A percentile compares a stretch with the other conserved stretches of the same genome.
Conservation (phyloP, 2,113 vertebrate species). For the Micronycteris hirsuta region DNA sequence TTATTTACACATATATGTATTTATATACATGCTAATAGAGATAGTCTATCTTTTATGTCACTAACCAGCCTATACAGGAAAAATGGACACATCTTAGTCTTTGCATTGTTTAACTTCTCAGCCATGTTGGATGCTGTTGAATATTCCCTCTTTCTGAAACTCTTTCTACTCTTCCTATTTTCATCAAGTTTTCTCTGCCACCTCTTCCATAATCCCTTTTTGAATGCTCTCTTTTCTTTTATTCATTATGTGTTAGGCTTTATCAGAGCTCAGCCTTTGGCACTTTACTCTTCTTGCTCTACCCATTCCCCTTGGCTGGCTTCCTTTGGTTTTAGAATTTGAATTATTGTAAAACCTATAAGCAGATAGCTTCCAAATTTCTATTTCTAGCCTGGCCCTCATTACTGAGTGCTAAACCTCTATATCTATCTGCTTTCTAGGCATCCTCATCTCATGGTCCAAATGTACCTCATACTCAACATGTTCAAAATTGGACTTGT, state of each 20-base stretch:
- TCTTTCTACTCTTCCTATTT: neutral
- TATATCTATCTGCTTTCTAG: neutral
- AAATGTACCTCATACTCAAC: neutral
- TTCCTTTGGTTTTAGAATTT: constrained; percentile 4
- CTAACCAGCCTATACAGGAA: neutral
- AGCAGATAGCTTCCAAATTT: neutral
- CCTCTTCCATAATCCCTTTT: neutral
- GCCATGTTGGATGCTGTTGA: neutral
- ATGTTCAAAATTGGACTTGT: neutral
- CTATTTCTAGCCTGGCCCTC: neutral
- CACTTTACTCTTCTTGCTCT: neutral
- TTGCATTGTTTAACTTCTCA: neutral
- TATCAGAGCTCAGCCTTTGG: neutral
- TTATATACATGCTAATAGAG: neutral
- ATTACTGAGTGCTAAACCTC: neutral
- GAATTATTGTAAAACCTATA: neutral
- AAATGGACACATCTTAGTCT: neutral
- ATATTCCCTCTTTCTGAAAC: neutral
- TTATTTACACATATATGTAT: neutral
- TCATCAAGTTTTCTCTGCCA: neutral
- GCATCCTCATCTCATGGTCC: neutral
- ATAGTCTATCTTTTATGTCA: neutral
- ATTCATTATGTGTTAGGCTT: neutral
- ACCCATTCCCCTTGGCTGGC: neutral
- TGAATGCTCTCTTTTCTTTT: neutral